phyloP scores from a whole-genome alignment of 2,888 invertebrate genomes.

The Trachelus tabidus region DNA sequence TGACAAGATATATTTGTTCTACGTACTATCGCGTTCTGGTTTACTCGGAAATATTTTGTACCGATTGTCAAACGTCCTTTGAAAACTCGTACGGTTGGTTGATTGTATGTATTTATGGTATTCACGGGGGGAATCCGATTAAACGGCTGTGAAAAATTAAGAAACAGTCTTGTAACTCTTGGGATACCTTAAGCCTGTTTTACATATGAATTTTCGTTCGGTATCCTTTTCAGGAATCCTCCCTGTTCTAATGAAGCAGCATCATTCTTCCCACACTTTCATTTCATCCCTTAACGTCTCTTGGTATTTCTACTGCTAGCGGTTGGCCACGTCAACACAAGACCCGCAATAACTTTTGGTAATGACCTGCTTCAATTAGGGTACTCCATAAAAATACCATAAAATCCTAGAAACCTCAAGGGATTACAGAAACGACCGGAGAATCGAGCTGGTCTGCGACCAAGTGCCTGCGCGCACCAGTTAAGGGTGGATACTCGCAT shows the following conservation, averaged over 20 bases:
- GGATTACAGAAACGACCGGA: background rate
- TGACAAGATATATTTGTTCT: background rate
- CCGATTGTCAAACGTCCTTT: background rate
- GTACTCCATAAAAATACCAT: constrained; percentile 21
- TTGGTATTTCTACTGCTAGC: background rate
- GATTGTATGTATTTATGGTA: background rate
- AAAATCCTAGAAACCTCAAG: constrained; percentile 11
- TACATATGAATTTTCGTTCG: background rate
- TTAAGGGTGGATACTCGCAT: background rate
- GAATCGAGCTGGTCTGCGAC: background rate
- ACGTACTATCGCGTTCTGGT: background rate
- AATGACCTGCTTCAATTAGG: constrained; percentile 20
- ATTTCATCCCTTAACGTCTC: background rate
- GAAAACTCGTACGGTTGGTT: background rate
- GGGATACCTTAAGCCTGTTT: background rate
- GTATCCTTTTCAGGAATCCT: background rate
- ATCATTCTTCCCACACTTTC: background rate
- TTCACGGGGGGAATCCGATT: background rate
- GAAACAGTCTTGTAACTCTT: background rate
- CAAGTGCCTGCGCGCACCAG: background rate
- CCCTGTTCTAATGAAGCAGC: background rate
- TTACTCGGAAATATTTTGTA: background rate
- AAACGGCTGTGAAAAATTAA: background rate
- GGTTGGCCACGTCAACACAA: constrained; percentile 3
- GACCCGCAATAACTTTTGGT: constrained; percentile 12